A percentile compares a stretch with the other conserved stretches of the same genome.
Conservation (phyloP, 2,888 invertebrate species). For the Tryphoninae sp. region DNA sequence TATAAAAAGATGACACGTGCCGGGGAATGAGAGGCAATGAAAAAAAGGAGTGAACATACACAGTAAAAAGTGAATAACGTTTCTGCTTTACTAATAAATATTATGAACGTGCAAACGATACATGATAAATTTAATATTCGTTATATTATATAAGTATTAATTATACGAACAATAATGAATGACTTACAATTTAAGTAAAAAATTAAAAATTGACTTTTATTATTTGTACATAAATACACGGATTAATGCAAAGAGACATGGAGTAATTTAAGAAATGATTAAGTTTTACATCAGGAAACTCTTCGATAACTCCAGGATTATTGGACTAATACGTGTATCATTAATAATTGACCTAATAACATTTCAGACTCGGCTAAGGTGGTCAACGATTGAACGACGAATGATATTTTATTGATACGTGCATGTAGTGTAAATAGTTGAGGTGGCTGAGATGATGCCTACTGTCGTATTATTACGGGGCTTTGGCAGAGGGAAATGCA, state of each 20-base stretch:
- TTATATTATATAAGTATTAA: neutral
- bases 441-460: slow-evolving; percentile 29
- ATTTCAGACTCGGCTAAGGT: slow-evolving; percentile 35
- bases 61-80: neutral
- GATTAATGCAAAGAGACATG: neutral
- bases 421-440: slow-evolving; percentile 18
- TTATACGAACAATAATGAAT: slow-evolving; percentile 15
- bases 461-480: slow-evolving; percentile 43
- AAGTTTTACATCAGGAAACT: slow-evolving; percentile 1
- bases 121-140: slow-evolving; percentile 1
- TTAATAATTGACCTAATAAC: slow-evolving; percentile 17
- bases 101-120: slow-evolving; percentile 32
- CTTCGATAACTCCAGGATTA: slow-evolving; percentile 1
- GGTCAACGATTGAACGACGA: slow-evolving; percentile 30
- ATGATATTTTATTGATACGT: slow-evolving; percentile 20
- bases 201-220: neutral
- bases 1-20: neutral
- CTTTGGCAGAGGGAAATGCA: slow-evolving; percentile 50
- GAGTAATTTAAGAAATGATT: neutral
- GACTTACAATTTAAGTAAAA: neutral
- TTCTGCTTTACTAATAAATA: slow-evolving; percentile 44
- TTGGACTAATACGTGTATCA: slow-evolving; percentile 29
- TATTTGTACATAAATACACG: slow-evolving; percentile 29
- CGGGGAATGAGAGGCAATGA: neutral
- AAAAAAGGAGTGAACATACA: neutral